phyloP scores from a whole-genome alignment of 2,797 vertebrate species.

The Potorous gilbertii region DNA sequence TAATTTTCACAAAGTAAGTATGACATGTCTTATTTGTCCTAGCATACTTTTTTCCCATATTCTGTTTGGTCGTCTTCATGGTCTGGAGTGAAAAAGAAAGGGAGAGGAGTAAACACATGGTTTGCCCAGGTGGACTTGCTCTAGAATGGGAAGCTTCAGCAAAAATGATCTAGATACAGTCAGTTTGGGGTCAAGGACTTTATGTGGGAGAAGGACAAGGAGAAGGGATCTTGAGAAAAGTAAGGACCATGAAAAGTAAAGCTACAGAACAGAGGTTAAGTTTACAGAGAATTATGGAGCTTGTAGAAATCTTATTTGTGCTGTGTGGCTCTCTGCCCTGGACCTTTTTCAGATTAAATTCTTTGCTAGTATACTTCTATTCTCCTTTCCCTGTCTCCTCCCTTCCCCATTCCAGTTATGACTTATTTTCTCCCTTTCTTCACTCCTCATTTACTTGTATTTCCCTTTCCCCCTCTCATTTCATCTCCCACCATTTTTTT shows the following conservation, averaged over 20 bases:
- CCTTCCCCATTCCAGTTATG: background rate
- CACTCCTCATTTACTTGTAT: background rate
- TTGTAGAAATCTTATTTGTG: background rate
- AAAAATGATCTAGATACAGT: background rate
- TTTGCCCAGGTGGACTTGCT: constrained; percentile 7
- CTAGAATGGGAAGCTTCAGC: background rate
- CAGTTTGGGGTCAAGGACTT: background rate
- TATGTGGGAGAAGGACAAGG: constrained; percentile 8
- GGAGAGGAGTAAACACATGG: background rate
- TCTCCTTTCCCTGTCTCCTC: background rate
- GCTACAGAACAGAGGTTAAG: background rate
- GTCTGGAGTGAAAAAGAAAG: background rate
- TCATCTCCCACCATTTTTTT: background rate
- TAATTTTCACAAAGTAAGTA: background rate
- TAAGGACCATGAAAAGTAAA: background rate
- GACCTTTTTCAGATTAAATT: background rate
- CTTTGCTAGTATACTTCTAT: background rate
- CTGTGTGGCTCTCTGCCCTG: background rate
- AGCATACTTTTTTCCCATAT: background rate
- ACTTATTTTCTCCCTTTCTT: background rate
- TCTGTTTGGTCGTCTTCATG: background rate
- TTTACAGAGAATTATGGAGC: background rate
- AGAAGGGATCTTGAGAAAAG: background rate
- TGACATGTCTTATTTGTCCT: background rate
- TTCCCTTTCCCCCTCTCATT: background rate